Evolutionary conservation across 2,113 vertebrate species (phyloP), one percentile per base, ranked within the genome.

Genomic region (Silurus asotus): DNA sequence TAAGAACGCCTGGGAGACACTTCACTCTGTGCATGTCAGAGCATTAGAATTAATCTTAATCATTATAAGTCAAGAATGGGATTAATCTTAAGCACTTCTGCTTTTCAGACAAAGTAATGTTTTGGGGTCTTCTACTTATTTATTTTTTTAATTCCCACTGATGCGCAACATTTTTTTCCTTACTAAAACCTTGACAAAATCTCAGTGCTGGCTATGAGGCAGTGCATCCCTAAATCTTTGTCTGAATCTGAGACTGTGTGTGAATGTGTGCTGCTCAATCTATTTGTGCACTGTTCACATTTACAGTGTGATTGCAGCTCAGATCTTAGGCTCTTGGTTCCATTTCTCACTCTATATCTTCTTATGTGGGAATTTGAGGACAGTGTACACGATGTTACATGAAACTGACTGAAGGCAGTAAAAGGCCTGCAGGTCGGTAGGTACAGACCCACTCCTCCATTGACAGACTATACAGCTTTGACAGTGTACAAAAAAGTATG

Each of bases 361-460:
- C 14, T 88, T 92, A 85, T 77, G 67, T 89, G 92, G 92, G 91
- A 90, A 91, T 90, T 92, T 91, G 83, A 78, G 89, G 91, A 90
- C 83, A 92, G 87, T 80, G 81, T 90, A 90, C 91, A 87, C 86
- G 49, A 91, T 82, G 90, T 93, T 91, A 88, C 89, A 89, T 91
- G 87, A 92, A 92, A 93, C 87, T 89, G 91, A 90, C 91, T 88
- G 88, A 90, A 89, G 53, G 59, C 90, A 88, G 89, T 67, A 61
- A 78, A 89, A 88, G 88, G 90, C 48, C n/a, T 80, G 62, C 55
- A 5, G 82, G 61, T 51, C 65, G 37, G 74, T 80, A 79, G 80
- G 56, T 55, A 59, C 64, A 72, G 80, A 82, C 19, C 51, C 48
- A 72, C 5, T 69, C n/a, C 53, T 78, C 15, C 64, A 86, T 48